Evolutionary conservation across 2,113 vertebrate species (phyloP), one percentile per base, ranked within the genome.

Genomic region (Myxocyprinus asiaticus): DNA sequence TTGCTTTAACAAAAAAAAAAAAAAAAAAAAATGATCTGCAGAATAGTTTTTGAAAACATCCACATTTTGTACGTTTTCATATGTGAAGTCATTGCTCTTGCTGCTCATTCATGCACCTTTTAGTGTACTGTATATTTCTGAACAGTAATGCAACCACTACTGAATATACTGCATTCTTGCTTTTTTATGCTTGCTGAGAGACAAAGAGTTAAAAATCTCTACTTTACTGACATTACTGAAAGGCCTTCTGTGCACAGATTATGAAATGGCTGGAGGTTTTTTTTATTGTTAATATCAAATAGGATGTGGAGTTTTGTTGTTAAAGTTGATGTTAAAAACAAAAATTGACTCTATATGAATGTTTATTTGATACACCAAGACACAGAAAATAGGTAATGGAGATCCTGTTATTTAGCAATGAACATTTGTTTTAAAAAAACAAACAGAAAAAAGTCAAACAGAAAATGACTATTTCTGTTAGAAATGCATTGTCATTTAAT

Each of bases 81-180:
- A 33, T 33, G 95, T 95, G 94, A 94, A 95, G 95, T 97, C 91
- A 96, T 94, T 95, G 96, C 95, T 95, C 94, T 95, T 96, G 95
- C 95, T 96, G 95, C 96, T 96, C 92, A 93, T 92, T 94, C 96
- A 95, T 96, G 96, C 96, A 98, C 96, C 96, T 95, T 95, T 93
- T 94, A 93, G 96, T 96, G 94, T 33, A 33, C 22, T 33, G 22
- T 97, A 95, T 97, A 96, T 97, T 95, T 94, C 94, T 94, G 94
- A 96, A 96, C 95, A 95, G 95, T 94, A 94, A 96, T 94, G 93
- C 88, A 92, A 94, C 89, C 90, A 92, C 91, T 93, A 93, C 86
- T 90, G 94, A 93, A 94, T 93, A 90, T 87, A 89, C 22, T 33
- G 22, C 88, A 94, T 95, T 94, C 95, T 96, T 33, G 22, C 22